These are phyloP conservation scores for Coregonus suidteri DNA, from an alignment of 2,797 vertebrate species.

Conservation along the genomic window DNA sequence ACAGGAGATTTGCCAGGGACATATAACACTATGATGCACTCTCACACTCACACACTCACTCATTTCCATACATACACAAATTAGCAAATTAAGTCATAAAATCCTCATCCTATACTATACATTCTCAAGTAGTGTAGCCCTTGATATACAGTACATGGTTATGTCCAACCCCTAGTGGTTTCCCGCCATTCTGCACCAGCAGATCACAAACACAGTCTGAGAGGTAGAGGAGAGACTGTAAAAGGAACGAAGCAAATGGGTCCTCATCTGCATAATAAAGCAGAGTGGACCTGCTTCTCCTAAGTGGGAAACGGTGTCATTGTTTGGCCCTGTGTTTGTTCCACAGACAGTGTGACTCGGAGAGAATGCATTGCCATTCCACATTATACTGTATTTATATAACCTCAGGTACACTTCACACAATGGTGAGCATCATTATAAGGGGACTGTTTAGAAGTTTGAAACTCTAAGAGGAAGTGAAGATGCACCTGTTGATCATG, in stretches of 20 bases:
- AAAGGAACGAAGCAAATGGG: background rate
- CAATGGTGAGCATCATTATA: background rate
- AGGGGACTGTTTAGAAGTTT: background rate
- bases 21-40: background rate
- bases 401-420: background rate
- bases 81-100: constrained; percentile 4
- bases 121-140: background rate
- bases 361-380: background rate
- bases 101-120: background rate
- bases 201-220: background rate
- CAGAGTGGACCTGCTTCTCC: background rate
- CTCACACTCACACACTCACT: background rate
- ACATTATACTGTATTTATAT: background rate
- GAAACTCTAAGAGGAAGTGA: background rate
- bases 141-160: background rate
- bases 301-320: background rate
- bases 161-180: background rate
- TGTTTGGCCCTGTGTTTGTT: background rate
- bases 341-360: background rate
- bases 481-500: background rate
- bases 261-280: background rate
- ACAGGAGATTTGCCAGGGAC: background rate
- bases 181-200: background rate
- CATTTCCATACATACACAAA: constrained; percentile 8
- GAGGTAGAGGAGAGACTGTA: background rate